Conservation (phyloP, 2,797 vertebrate genomes). For the Sarcoramphus papa region DNA sequence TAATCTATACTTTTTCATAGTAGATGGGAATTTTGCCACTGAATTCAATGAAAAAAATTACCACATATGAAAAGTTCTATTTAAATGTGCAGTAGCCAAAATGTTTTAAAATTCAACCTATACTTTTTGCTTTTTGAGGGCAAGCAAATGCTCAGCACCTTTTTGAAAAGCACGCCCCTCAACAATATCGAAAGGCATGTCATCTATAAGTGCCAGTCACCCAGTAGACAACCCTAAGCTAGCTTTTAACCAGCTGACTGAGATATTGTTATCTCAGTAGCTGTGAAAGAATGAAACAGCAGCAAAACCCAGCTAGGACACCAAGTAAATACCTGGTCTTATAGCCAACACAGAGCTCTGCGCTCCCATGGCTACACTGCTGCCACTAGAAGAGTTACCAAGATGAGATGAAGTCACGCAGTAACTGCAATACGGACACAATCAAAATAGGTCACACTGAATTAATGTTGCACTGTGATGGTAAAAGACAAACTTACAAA, state of each 20-base stretch:
- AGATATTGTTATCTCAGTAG: not conserved
- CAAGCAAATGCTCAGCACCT: not conserved
- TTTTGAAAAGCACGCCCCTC: not conserved
- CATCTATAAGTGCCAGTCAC: not conserved
- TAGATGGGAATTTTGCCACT: not conserved
- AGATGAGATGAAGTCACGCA: not conserved
- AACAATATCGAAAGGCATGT: not conserved
- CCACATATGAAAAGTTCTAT: not conserved
- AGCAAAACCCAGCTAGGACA: not conserved
- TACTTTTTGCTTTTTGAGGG: not conserved
- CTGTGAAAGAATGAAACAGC: not conserved
- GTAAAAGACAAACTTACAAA: not conserved
- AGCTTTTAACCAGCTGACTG: not conserved
- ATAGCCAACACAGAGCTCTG: not conserved
- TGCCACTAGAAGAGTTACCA: not conserved
- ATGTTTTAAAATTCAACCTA: not conserved
- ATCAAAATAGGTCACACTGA: not conserved
- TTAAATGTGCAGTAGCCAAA: not conserved
- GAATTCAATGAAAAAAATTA: not conserved
- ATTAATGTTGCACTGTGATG: not conserved
- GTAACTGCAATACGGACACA: not conserved
- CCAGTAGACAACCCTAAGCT: not conserved
- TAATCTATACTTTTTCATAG: not conserved
- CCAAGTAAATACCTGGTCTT: not conserved
- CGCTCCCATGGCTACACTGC: rapidly evolving